Base-by-base conservation (phyloP, 1,140 invertebrate species). In the Drosophila truncata region DNA sequence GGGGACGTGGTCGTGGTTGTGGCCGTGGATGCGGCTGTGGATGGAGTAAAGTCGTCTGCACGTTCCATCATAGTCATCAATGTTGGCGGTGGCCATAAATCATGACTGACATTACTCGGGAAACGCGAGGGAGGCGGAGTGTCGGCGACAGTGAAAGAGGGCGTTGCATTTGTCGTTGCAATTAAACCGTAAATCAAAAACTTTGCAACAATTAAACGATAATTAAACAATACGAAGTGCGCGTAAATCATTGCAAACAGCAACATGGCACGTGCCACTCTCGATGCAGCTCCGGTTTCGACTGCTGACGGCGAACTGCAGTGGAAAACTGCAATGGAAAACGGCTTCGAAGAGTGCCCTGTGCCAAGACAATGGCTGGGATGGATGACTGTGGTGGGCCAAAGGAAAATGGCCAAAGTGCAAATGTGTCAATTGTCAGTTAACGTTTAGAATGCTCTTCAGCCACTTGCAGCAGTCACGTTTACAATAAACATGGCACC, bases 161-260 rank as follows among this genome's bases (percentile, higher is more conserved):
- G 78, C 64, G 76, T 67, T 47, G 60, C 72, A 83, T 78, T 88
- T 84, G 90, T 82, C 71, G 54, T 74, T 74, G 80, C 87, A 84
- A 91, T 91, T 91, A 91, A 91, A 91, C 66, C 75, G 84, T 91
- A 91, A 91, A 91, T 91, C 88, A 91, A 91, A 81, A 84, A 82
- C 75, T 88, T 91, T 84, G 79, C 81, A 76, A 81, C 78, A 82
- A 91, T 91, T 91, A 88, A 88, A 85, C 88, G 78, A 88, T 91
- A 88, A 91, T 91, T 87, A 78, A 91, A 91, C 85, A 88, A 90
- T 63, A 76, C 78, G 49, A 62, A 66, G 50, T 55, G 61, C 74
- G 73, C 85, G 85, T 85, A 85, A 88, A 90, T 85, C 85, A 88
- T 85, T 74, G 46, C 73, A 39, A 64, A 23, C 20, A 67, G 61